phyloP scores from a whole-genome alignment of 2,113 vertebrate species.

The Rhinoderma darwinii region DNA sequence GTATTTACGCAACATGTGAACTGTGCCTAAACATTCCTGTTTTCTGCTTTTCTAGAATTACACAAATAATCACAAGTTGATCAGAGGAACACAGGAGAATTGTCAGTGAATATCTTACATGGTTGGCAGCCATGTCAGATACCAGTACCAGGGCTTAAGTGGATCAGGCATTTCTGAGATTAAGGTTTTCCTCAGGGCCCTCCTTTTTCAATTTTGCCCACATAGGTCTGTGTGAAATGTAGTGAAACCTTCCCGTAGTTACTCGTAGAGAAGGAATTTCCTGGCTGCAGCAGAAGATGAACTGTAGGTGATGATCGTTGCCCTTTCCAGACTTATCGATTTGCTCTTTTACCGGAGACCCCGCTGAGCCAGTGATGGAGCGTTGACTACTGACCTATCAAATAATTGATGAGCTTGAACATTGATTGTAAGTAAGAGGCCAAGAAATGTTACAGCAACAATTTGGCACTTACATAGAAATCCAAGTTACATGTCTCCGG shows the following conservation, averaged over 20 bases:
- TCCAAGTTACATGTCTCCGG: background rate
- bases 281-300: background rate
- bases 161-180: background rate
- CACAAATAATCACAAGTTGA: no score
- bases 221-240: background rate
- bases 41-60: no score
- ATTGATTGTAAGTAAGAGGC: background rate
- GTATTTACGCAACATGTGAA: no score
- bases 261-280: background rate
- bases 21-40: no score
- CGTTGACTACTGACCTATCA: constrained; percentile 9
- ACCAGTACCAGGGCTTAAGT: no score
- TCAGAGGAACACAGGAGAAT: no score
- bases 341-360: background rate
- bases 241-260: background rate
- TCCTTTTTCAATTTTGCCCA: no score
- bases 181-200: no score
- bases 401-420: constrained; percentile 13
- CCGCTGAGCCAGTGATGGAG: background rate
- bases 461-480: no score
- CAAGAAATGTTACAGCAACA: no score
- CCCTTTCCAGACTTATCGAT: constrained; percentile 9
- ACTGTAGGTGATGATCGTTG: background rate
- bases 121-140: background rate
- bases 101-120: no score